Evolutionary conservation across 2,113 vertebrate genomes (phyloP), one percentile per base, ranked within the genome.

Genomic region (Percina caprodes): DNA sequence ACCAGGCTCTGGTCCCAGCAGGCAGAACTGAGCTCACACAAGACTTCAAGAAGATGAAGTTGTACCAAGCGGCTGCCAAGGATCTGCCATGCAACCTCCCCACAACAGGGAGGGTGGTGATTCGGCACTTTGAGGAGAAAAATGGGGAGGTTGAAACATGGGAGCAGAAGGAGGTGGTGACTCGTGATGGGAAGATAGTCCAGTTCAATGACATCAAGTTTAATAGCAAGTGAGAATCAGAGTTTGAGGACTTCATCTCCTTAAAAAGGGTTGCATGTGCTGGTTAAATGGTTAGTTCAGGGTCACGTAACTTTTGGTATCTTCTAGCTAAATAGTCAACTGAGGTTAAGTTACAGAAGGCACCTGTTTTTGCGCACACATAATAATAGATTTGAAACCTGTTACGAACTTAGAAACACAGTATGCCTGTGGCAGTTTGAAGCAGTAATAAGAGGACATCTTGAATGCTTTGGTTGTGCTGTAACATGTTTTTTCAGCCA

Each of bases 131-230:
- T 42, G 79, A 86, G 69, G 67, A 90, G 78, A 92, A 82, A 54
- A 56, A 92, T 0, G 92, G 91, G 1, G 68, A 80, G n/a, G 60
- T 86, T 4, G 91, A 13, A 54, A 74, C 14, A 2, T 91, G 93
- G 87, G 84, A 87, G 69, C 88, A 93, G 69, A 94, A 79, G 33
- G 91, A 94, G 67, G 91, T 95, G 55, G 82, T 93, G 61, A 94
- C 86, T 14, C 84, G 71, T 1, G 68, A 89, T 21, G 94, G 94
- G n/a, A 92, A 78, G 65, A 91, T 95, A 6, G 45, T 93, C 23
- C 92, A 93, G 61, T 94, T 71, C 42, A 83, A 92, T 0, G 76
- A 94, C 35, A 3, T 95, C 33, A 89, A 45, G 51, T 87, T 92
- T 79, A 82, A 83, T 10, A 88, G 78, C 42, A 90, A 85, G 1